A percentile compares a stretch with the other conserved stretches of the same genome.
Evolutionary conservation across 1,140 invertebrate genomes (phyloP).

Genomic region (Aphidius ervi): DNA sequence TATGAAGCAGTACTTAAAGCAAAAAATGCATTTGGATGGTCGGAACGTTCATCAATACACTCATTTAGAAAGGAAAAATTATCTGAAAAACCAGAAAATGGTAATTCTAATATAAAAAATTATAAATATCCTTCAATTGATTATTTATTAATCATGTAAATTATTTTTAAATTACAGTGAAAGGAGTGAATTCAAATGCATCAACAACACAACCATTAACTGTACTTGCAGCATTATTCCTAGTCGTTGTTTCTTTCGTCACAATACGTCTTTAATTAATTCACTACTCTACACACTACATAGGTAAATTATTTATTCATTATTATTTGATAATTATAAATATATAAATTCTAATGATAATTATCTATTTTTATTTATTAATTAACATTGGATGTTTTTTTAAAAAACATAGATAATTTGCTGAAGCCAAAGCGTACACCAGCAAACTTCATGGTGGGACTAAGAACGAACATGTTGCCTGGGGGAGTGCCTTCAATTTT

Average conservation of each 20-base stretch:
- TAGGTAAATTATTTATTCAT: slow-evolving; percentile 27
- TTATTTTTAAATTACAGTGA: slow-evolving; percentile 27
- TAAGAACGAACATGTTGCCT: slow-evolving; percentile 30
- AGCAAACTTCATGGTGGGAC: slow-evolving; percentile 39
- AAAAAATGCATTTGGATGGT: slow-evolving; percentile 42
- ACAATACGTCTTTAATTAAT: slow-evolving; percentile 40
- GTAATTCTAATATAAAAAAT: not conserved
- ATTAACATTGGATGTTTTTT: slow-evolving; percentile 1
- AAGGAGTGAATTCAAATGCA: slow-evolving; percentile 14
- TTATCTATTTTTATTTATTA: slow-evolving; percentile 9
- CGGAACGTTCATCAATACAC: slow-evolving; percentile 29
- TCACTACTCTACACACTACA: slow-evolving; percentile 30
- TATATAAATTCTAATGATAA: slow-evolving; percentile 9
- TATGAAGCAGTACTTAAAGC: slow-evolving; percentile 39
- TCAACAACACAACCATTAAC: slow-evolving; percentile 21
- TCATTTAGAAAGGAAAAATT: slow-evolving; percentile 30
- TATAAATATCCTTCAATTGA: not conserved
- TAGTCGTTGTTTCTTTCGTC: slow-evolving; percentile 39
- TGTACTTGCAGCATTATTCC: slow-evolving; percentile 31
- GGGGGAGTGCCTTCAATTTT: slow-evolving; percentile 20
- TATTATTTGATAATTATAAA: slow-evolving; percentile 8
- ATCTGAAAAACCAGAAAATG: slow-evolving; percentile 16
- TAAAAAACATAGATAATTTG: slow-evolving; percentile 42
- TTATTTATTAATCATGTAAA: slow-evolving; percentile 2
- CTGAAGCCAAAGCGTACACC: slow-evolving; percentile 50